phyloP scores from a whole-genome alignment of 2,113 vertebrate genomes.

The Tragelaphus scriptus region DNA sequence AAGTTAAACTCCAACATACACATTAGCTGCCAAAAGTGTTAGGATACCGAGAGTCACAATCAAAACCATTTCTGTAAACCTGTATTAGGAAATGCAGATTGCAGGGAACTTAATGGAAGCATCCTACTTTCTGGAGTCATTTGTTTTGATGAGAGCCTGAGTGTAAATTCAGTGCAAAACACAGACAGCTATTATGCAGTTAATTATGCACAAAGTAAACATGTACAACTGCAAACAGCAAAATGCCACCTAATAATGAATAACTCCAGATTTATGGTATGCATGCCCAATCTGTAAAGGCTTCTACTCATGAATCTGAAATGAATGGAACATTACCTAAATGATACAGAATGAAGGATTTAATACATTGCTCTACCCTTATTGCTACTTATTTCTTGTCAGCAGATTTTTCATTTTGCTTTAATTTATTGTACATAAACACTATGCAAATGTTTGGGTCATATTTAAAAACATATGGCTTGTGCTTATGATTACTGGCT shows the following conservation, averaged over 20 bases:
- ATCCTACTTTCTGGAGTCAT: conserved; percentile 78
- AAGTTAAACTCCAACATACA: conserved; percentile 62
- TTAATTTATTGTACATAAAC: conserved; percentile 87
- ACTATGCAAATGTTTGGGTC: conserved; percentile 83
- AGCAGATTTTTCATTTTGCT: conserved; percentile 88
- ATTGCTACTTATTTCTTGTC: conserved; percentile 86
- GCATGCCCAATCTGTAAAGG: conserved; percentile 82
- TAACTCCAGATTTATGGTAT: conserved; percentile 85
- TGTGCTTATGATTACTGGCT: conserved; percentile 77
- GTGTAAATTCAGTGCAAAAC: conserved; percentile 78
- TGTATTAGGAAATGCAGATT: conserved; percentile 71
- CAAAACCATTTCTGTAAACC: conserved; percentile 62
- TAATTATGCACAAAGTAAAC: conserved; percentile 88
- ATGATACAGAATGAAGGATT: conserved; percentile 89
- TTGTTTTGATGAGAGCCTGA: conserved; percentile 75
- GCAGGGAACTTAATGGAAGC: conserved; percentile 73
- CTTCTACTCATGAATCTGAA: conserved; percentile 88
- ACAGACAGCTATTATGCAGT: conserved; percentile 82
- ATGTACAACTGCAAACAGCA: conserved; percentile 83
- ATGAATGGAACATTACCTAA: conserved; percentile 92
- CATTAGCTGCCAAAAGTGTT: conserved; percentile 12
- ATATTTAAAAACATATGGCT: conserved; percentile 84
- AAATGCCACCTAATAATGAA: conserved; percentile 84
- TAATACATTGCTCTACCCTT: conserved; percentile 85
- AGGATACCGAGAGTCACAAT: conserved; percentile 39